Base-by-base conservation (phyloP, 2,797 vertebrate genomes). In the Oryzias sinensis region DNA sequence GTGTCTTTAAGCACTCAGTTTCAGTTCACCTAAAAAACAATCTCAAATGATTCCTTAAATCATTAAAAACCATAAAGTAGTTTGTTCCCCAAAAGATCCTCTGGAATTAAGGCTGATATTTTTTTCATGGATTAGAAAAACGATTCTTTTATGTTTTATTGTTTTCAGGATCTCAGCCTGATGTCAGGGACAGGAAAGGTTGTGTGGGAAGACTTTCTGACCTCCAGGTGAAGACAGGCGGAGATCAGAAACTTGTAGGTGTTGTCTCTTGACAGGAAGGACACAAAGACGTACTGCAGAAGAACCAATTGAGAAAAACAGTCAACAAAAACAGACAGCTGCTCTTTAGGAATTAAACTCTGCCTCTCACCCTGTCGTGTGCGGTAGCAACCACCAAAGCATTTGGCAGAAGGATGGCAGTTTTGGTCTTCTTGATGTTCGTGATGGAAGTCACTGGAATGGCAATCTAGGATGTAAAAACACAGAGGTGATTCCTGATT, bases 401-500 rank as follows among this genome's bases (percentile, higher is more conserved):
- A 60, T 99, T 99, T 88, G 97, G 97, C 89, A 99, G 91, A 74
- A 99, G 84, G 70, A 98, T 93, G 43, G 95, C 97, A 14, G 96
- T 99, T 89, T 96, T 98, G 25, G 95, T 97, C 90, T 98, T 99
- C 90, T 98, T 98, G 85, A 99, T 84, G 62, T 93, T 70, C 2
- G 91, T 94, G 68, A 98, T 91, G 0, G 96, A 94, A 27, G 90
- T 59, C 22, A 93, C 94, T 0, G 97, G 96, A 80, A 99, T 97
- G 51, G 87, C 92, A 65, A 98, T 95, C 97, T 99, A 90, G 1
- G 27, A 72, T 0, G 1, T 2, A 74, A 20, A 52, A 37, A 79
- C 18, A 56, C 1, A 22, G 52, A 9, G 37, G 18, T 14, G 14
- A 40, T 8, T 17, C 9, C 15, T 5, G 15, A 24, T 13, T 14